phyloP scores from a whole-genome alignment of 2,797 vertebrate species.

The Sebastes aleutianus region DNA sequence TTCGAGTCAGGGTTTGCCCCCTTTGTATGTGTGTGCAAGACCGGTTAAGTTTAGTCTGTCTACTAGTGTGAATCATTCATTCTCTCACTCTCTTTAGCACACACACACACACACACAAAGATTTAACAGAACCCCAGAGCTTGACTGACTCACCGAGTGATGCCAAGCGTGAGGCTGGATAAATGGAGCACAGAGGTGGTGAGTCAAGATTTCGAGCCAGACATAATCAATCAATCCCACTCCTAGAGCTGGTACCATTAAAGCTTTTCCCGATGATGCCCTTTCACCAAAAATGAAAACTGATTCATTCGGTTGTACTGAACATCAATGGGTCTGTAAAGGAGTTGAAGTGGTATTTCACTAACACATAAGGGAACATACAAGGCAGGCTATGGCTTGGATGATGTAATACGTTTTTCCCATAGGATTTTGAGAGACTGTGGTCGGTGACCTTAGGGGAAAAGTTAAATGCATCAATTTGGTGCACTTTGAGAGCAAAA shows the following conservation, averaged over 20 bases:
- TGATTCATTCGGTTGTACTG: constrained; percentile 18
- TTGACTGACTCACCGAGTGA: constrained; percentile 17
- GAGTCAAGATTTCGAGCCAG: constrained; percentile 54
- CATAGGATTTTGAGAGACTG: too few species aligned
- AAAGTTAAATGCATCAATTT: too few species aligned
- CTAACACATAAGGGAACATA: constrained; percentile 11
- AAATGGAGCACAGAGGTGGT: constrained; percentile 52
- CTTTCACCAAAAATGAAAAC: constrained; percentile 42
- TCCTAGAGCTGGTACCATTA: not conserved
- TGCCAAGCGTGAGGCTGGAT: constrained; percentile 23
- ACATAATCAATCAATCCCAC: constrained; percentile 61
- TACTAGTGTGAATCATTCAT: constrained; percentile 57
- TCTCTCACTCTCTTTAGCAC: constrained; percentile 11
- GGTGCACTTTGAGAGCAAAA: too few species aligned
- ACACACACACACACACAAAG: constrained; percentile 5
- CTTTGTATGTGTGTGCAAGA: constrained; percentile 16
- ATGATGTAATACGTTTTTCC: too few species aligned
- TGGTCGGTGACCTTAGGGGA: too few species aligned
- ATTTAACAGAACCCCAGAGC: constrained; percentile 5
- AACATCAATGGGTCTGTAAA: constrained; percentile 4
- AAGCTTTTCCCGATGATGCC: constrained; percentile 21
- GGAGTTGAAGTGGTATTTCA: constrained; percentile 13
- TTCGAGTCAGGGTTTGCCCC: constrained; percentile 27
- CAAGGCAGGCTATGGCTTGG: not conserved
- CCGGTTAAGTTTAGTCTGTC: constrained; percentile 59